Evolutionary conservation across 2,113 vertebrate species (phyloP), one percentile per base, ranked within the genome.

Genomic region (Laterallus jamaicensis): DNA sequence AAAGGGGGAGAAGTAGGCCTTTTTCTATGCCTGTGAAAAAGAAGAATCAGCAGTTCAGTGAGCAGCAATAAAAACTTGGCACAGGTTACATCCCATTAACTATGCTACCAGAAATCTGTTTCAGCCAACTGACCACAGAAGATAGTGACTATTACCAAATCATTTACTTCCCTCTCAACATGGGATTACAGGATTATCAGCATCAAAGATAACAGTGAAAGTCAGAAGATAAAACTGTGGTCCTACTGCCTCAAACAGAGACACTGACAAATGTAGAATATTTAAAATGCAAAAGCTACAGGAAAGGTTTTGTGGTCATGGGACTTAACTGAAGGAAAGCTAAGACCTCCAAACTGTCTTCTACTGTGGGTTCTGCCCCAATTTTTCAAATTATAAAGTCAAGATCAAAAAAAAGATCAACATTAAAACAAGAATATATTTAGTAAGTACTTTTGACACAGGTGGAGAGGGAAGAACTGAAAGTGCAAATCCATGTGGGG

Each of bases 11-110:
- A 88, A 75, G 31, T 3, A 42, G 29, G 40, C 12, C 20, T 75
- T 52, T 44, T 84, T n/a, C 50, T 73, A 11, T 17, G 86, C 64
- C 64, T 64, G 62, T 63, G 22, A 67, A 75, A 91, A 94, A 71
- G 86, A 95, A 88, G 73, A 91, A 88, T 93, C 83, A 92, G 83
- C 94, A 95, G 86, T 31, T 92, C 86, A 95, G 73, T 88, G 86
- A 96, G 83, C 56, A 94, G 80, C 88, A 92, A 91, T 78, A 95
- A 95, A 93, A 96, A 92, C 94, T 89, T 96, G 96, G 95, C 94
- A 96, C 73, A 86, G 75, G 73, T 94, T 96, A 77, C 92, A 70
- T 77, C 17, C 83, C 80, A 86, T 91, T 94, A 93, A 92, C 64
- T 88, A 56, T 29, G 86, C 88, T 88, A 83, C 86, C 73, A 96